phyloP scores from a whole-genome alignment of 2,113 vertebrate genomes.

The Neoarius graeffei region DNA sequence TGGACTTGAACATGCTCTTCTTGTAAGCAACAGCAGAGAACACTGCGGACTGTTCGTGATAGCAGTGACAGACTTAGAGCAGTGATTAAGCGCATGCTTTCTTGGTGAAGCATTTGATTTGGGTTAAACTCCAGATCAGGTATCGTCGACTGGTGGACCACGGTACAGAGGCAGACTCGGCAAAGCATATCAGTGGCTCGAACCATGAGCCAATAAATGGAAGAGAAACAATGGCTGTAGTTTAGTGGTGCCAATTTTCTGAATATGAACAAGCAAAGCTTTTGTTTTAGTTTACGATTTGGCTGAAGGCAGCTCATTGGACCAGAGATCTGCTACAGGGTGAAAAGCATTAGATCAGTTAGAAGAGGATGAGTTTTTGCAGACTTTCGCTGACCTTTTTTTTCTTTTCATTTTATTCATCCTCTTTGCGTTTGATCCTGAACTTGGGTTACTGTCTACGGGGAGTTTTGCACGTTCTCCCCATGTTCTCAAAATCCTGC shows the following conservation, averaged over 20 bases:
- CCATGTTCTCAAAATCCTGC: too few species aligned
- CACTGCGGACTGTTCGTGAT: neutral
- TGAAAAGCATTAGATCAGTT: neutral
- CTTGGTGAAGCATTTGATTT: neutral
- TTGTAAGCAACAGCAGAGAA: neutral
- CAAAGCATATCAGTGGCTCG: neutral
- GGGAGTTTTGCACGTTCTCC: neutral
- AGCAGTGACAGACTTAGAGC: neutral
- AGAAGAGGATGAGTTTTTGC: neutral
- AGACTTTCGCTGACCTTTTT: neutral
- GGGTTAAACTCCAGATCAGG: neutral
- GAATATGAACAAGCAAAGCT: neutral
- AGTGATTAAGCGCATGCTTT: neutral
- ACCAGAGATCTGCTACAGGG: neutral
- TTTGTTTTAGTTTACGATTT: neutral
- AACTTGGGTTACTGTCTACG: neutral
- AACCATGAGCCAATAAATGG: neutral
- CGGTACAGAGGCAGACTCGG: neutral
- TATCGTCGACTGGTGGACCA: neutral
- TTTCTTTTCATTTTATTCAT: neutral
- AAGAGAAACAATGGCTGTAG: neutral
- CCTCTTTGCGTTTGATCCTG: neutral
- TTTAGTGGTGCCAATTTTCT: neutral
- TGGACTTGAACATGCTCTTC: neutral
- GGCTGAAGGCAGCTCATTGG: neutral